Evolutionary conservation across 2,113 vertebrate genomes (phyloP), one percentile per base, ranked within the genome.

Genomic region (Arothron firmamentum): DNA sequence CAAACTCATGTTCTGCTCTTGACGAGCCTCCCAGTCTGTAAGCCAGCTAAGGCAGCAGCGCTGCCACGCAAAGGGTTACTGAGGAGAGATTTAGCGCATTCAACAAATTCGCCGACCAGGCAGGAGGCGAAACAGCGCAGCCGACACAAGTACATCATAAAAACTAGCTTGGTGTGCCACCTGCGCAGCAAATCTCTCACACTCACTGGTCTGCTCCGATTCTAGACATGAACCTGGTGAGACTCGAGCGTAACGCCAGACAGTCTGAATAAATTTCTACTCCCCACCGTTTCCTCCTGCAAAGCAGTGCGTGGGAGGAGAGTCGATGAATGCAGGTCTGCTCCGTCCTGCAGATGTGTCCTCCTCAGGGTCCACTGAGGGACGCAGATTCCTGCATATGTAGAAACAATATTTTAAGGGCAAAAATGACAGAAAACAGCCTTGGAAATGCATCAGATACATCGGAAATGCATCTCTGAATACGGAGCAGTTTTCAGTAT

Each of bases 331-430:
- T 57, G 46, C 57, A 62, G 43, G 56, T 63, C 56, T 57, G 62
- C 53, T 78, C 49, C 56, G 14, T 62, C 65, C 56, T 47, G 52
- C 56, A 62, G 72, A 72, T 76, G 75, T 70, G 74, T 64, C 47
- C 57, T 62, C 43, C 53, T 60, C 56, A 65, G 21, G 64, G 62
- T n/a, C 45, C 45, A 16, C 45, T 47, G 45, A n/a, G 43, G 14
- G 43, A 17, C 14, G 6, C 43, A 15, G 4, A 13, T 17, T 45
- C 43, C 12, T 45, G 43, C 43, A 13, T 4, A 5, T 28, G 25
- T 28, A 28, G 6, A 28, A 28, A 28, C 25, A 28, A 28, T 28
- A 28, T 28, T 28, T 28, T 28, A 28, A 7, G 6, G 25, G 25
- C 3, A 7, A 7, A 28, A 28, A 28, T 28, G 25, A 28, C 25